A percentile compares a stretch with the other conserved stretches of the same genome.
Evolutionary conservation across 2,113 vertebrate genomes (phyloP).

Genomic region (Alethe castanea): DNA sequence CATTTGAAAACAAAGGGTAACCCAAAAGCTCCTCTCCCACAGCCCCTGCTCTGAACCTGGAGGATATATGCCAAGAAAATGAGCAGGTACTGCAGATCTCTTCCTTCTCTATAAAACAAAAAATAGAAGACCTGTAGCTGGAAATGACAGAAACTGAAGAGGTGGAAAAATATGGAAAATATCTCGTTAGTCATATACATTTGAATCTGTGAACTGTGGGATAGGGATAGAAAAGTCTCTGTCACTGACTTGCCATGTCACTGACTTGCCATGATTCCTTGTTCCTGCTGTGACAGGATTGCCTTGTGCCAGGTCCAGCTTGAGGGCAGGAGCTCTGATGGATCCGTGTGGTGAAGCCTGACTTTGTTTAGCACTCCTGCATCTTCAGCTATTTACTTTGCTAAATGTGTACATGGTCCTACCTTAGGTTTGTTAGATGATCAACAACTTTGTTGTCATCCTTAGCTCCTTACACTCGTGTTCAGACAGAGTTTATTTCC

Average conservation of each 20-base stretch:
- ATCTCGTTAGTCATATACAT: neutral
- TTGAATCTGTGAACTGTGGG: neutral
- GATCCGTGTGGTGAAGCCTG: neutral
- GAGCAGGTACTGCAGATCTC: neutral
- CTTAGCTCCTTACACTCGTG: accelerated
- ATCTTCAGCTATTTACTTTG: neutral
- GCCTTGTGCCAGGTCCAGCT: neutral
- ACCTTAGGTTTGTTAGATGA: neutral
- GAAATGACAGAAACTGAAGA: neutral
- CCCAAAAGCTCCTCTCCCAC: neutral
- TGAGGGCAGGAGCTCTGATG: neutral
- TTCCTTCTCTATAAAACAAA: neutral
- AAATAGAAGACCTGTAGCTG: neutral
- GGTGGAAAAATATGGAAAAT: neutral
- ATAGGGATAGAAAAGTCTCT: neutral
- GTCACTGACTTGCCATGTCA: neutral
- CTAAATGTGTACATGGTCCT: accelerated
- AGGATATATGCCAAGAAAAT: neutral
- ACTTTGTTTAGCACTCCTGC: neutral
- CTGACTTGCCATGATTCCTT: neutral
- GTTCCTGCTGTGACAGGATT: neutral
- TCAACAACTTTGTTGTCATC: neutral
- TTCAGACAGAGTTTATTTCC: neutral
- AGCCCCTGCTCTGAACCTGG: neutral
- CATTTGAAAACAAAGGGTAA: neutral